Percentiles rank a stretch among this genome's conserved stretches.
Conservation (phyloP, 2,797 vertebrate genomes). For the Cebuella pygmaea region DNA sequence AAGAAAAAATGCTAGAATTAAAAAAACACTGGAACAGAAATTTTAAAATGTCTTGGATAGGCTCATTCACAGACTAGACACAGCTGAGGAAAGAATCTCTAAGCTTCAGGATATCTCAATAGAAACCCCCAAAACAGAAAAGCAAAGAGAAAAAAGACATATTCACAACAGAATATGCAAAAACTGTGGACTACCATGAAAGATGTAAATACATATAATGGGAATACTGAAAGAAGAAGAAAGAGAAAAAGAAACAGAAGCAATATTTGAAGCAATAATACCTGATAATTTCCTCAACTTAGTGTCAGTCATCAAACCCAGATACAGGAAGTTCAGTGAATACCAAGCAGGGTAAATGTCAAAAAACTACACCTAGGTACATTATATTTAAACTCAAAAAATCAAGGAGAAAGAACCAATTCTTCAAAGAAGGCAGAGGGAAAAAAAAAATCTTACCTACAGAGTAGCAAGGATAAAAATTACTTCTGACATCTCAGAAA, state of each 20-base stretch:
- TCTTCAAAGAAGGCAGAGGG: background rate
- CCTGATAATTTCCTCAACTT: background rate
- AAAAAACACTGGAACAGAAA: background rate
- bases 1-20: background rate
- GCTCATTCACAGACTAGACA: background rate
- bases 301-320: background rate
- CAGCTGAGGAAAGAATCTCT: background rate
- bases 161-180: background rate
- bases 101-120: background rate
- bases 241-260: background rate
- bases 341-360: background rate
- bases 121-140: background rate
- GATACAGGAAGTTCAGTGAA: slow-evolving; percentile 2
- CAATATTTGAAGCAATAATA: background rate
- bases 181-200: background rate
- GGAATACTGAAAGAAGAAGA: background rate
- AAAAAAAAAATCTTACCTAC: background rate
- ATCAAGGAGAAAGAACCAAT: background rate
- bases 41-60: background rate
- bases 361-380: background rate
- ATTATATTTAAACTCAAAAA: background rate
- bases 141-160: background rate
- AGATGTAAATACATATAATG: background rate
- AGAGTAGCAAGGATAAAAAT: background rate
- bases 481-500: background rate